Conservation (phyloP, 1,140 invertebrate genomes). For the Micrasema longulum region DNA sequence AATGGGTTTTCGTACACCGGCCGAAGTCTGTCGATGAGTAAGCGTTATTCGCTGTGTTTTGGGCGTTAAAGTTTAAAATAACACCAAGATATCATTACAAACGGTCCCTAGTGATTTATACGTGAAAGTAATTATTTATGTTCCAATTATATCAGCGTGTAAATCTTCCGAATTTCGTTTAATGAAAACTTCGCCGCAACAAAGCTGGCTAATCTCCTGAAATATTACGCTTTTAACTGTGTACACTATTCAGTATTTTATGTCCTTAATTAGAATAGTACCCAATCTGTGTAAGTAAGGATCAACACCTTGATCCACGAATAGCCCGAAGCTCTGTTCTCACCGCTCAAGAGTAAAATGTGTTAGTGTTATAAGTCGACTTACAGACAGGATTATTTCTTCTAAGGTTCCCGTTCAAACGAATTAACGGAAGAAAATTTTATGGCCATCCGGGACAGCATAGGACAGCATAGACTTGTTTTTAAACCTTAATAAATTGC, state of each 20-base stretch:
- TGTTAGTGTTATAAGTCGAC: slow-evolving; percentile 30
- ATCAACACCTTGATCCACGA: slow-evolving; percentile 1
- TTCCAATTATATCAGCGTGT: not conserved
- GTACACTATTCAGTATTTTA: slow-evolving; percentile 1
- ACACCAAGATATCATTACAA: too few relatives aligned
- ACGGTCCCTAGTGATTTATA: too few relatives aligned
- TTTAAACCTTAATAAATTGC: slow-evolving; percentile 38
- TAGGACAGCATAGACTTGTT: slow-evolving; percentile 27
- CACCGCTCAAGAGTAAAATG: slow-evolving; percentile 16
- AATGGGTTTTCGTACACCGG: too few relatives aligned
- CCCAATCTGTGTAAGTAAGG: slow-evolving; percentile 1
- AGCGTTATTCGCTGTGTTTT: too few relatives aligned
- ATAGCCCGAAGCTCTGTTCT: slow-evolving; percentile 7
- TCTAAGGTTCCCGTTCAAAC: slow-evolving; percentile 39
- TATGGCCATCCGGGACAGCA: slow-evolving; percentile 11
- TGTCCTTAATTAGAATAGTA: not conserved
- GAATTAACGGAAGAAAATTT: slow-evolving; percentile 33
- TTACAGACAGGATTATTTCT: slow-evolving; percentile 34
- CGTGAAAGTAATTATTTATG: too few relatives aligned
- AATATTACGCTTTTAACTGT: not conserved
- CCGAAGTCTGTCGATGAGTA: too few relatives aligned
- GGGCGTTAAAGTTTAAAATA: too few relatives aligned
- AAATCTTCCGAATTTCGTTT: too few relatives aligned
- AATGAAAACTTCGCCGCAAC: too few relatives aligned
- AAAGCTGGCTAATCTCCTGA: too few relatives aligned